Evolutionary conservation across 2,888 invertebrate genomes (phyloP).

Genomic region (Chelonus formosanus): DNA sequence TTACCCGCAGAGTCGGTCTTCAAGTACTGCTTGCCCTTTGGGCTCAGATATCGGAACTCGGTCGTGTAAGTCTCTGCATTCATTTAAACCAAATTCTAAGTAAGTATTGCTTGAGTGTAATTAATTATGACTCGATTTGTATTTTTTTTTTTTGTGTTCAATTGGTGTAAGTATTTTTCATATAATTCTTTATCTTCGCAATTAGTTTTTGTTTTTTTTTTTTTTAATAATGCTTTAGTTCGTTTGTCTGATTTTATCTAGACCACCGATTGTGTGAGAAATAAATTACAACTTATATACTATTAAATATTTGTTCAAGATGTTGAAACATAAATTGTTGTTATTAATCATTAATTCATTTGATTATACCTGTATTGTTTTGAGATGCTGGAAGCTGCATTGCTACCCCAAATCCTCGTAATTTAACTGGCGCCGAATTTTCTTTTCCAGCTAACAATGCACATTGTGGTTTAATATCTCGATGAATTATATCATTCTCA

Average conservation of each 20-base stretch:
- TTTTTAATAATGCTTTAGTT: too few relatives aligned
- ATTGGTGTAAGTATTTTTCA: slow-evolving; percentile 40
- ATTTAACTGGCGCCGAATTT: slow-evolving; percentile 97
- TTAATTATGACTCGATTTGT: slow-evolving; percentile 15
- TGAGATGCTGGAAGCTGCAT: slow-evolving; percentile 87
- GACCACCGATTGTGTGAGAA: too few relatives aligned
- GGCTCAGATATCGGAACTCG: slow-evolving; percentile 81
- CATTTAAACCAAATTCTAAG: slow-evolving; percentile 58
- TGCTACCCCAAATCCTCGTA: slow-evolving; percentile 97
- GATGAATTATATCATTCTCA: slow-evolving; percentile 96
- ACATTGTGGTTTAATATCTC: slow-evolving; percentile 97
- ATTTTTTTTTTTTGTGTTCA: neutral
- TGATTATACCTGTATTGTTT: slow-evolving; percentile 69
- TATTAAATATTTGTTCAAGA: too few relatives aligned
- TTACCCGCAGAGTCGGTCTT: slow-evolving; percentile 87
- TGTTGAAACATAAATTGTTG: too few relatives aligned
- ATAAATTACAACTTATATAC: too few relatives aligned
- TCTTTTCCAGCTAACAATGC: slow-evolving; percentile 94
- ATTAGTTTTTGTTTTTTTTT: too few relatives aligned
- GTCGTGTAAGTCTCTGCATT: slow-evolving; percentile 69
- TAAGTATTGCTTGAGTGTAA: slow-evolving; percentile 28
- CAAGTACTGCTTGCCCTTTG: slow-evolving; percentile 83
- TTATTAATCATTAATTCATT: too few relatives aligned
- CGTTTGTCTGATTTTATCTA: too few relatives aligned
- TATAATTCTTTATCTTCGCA: too few relatives aligned